Evolutionary conservation across 2,797 vertebrate species (phyloP).

Genomic region (Mastacembelus armatus): DNA sequence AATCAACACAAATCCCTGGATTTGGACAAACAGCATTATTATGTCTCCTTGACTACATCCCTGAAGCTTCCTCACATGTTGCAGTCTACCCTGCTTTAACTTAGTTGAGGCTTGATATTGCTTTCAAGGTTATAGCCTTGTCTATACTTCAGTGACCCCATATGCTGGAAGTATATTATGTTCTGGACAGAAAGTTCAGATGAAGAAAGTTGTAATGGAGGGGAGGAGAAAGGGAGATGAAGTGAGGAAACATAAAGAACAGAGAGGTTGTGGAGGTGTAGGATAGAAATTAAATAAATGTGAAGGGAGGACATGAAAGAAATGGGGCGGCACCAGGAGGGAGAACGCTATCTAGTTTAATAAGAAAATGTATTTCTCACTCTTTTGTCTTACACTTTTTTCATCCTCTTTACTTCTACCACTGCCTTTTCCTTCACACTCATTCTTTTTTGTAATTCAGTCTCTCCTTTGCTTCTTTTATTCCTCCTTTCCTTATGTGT

Average conservation of each 20-base stretch:
- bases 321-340: conserved; percentile 24
- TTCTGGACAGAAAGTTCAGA: conserved; percentile 49
- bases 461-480: neutral
- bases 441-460: conserved; percentile 14
- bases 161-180: conserved; percentile 21
- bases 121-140: conserved; percentile 45
- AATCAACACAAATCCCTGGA: conserved; percentile 23
- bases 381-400: neutral
- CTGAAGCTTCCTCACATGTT: conserved; percentile 22
- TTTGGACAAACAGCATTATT: conserved; percentile 4
- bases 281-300: conserved; percentile 58
- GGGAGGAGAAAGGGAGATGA: conserved; percentile 51
- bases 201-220: conserved; percentile 40
- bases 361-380: conserved; percentile 49
- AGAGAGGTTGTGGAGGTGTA: conserved; percentile 37
- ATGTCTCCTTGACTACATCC: neutral
- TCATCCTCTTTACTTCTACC: conserved; percentile 1
- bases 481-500: conserved; percentile 3
- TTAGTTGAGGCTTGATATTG: conserved; percentile 27
- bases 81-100: conserved; percentile 28
- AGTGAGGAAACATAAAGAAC: conserved; percentile 51
- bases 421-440: neutral
- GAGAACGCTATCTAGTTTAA: conserved; percentile 41
- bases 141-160: conserved; percentile 44
- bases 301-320: conserved; percentile 57